Evolutionary conservation across 2,113 vertebrate genomes (phyloP).

Genomic region (Oostethus manadensis): DNA sequence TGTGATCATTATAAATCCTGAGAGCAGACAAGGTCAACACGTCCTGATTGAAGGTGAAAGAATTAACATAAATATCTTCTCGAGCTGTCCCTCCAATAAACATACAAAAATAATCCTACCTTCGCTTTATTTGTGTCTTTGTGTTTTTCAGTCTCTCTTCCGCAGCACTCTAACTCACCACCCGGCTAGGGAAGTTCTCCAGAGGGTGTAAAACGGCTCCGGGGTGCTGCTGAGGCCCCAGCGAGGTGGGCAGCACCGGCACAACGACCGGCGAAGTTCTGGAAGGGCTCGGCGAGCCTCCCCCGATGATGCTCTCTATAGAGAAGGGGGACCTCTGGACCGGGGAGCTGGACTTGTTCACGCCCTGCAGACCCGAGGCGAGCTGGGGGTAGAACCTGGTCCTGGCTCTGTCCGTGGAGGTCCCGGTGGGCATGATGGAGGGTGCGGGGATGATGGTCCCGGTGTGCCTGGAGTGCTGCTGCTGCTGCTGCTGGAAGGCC

Average conservation of each 20-base stretch:
- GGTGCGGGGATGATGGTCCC: slow-evolving; percentile 70
- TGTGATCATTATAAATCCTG: slow-evolving; percentile 70
- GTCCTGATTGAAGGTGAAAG: slow-evolving; percentile 65
- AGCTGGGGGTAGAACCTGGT: slow-evolving; percentile 81
- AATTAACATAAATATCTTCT: slow-evolving; percentile 69
- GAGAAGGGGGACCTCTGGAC: slow-evolving; percentile 83
- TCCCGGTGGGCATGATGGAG: slow-evolving; percentile 67
- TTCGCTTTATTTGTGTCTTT: slow-evolving; percentile 53
- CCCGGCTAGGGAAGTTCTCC: slow-evolving; percentile 81
- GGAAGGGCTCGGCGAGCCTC: slow-evolving; percentile 73
- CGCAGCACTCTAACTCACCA: slow-evolving; percentile 67
- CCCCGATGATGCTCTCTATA: slow-evolving; percentile 90
- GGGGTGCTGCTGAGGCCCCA: slow-evolving; percentile 54
- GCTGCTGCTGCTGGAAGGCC: slow-evolving; percentile 80
- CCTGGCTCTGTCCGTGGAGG: slow-evolving; percentile 72
- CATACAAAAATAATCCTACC: slow-evolving; percentile 83
- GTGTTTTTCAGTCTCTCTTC: slow-evolving; percentile 12
- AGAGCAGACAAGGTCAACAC: slow-evolving; percentile 44
- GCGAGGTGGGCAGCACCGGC: slow-evolving; percentile 72
- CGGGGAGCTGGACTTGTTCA: slow-evolving; percentile 63
- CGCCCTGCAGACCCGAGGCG: slow-evolving; percentile 59
- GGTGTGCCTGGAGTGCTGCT: slow-evolving; percentile 66
- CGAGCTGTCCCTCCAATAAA: slow-evolving; percentile 66
- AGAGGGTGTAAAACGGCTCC: slow-evolving; percentile 65
- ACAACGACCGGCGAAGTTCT: slow-evolving; percentile 75